These are phyloP conservation scores for Suncus etruscus DNA, from an alignment of 2,113 vertebrate species.

Conservation along the genomic window DNA sequence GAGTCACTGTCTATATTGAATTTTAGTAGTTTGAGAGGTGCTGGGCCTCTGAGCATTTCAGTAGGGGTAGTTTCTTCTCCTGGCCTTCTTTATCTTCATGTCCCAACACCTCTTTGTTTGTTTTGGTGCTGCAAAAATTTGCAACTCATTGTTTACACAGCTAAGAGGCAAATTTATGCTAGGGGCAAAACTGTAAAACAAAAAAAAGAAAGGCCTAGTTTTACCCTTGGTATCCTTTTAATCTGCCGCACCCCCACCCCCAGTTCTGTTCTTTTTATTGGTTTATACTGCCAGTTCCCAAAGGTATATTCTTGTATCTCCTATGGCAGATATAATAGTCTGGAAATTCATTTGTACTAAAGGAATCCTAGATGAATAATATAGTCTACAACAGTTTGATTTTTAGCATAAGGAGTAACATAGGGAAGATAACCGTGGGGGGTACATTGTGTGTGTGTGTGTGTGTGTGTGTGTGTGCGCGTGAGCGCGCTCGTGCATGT, in stretches of 20 bases:
- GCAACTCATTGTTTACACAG: conserved; percentile 34
- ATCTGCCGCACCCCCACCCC: not conserved
- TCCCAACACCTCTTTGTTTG: conserved; percentile 30
- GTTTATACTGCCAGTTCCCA: not conserved
- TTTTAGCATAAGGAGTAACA: not conserved
- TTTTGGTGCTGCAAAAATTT: conserved; percentile 57
- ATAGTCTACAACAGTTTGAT: conserved; percentile 37
- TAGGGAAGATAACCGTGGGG: not conserved
- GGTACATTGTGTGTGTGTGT: not conserved
- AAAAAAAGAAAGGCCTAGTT: not conserved
- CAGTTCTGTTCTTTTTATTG: not conserved
- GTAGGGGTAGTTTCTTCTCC: not conserved
- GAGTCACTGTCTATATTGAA: not conserved
- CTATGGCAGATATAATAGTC: not conserved
- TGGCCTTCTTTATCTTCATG: conserved; percentile 24
- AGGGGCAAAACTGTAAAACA: conserved; percentile 27
- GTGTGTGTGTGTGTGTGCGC: not conserved
- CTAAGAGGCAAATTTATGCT: conserved; percentile 9
- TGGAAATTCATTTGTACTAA: not conserved
- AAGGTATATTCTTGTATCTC: not conserved
- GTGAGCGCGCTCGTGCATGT: not conserved
- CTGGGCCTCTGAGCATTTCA: not conserved
- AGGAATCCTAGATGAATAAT: not conserved
- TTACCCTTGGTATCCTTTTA: not conserved
- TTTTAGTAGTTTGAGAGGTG: not conserved